Evolutionary conservation across 2,888 invertebrate species (phyloP).

Genomic region (Agrotis exclamationis): DNA sequence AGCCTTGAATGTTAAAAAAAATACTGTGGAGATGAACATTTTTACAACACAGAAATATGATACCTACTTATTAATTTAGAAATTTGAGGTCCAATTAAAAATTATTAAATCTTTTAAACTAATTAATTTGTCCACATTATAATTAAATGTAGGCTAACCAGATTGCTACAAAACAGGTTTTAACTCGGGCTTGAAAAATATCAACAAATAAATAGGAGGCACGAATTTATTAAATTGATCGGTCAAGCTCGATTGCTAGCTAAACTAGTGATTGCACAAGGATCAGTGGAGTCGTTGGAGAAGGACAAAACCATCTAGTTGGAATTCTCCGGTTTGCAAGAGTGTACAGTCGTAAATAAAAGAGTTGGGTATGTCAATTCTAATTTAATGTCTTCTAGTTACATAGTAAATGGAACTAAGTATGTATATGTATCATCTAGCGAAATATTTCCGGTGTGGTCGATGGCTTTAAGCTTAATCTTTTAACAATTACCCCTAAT

Average conservation of each 20-base stretch:
- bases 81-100: neutral
- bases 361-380: neutral
- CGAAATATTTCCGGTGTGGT: no score
- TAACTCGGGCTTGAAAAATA: conserved; percentile 2
- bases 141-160: conserved; percentile 35
- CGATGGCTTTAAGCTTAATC: no score
- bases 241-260: conserved; percentile 5
- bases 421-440: no score
- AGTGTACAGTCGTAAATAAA: conserved; percentile 44
- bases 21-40: neutral
- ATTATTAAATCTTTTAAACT: conserved; percentile 5
- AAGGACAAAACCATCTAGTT: conserved; percentile 48
- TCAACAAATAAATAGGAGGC: conserved; percentile 16
- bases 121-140: neutral
- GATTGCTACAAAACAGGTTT: conserved; percentile 39
- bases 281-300: conserved; percentile 22
- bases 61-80: neutral
- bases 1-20: conserved; percentile 45
- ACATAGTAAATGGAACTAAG: no score
- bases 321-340: conserved; percentile 24
- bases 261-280: conserved; percentile 52
- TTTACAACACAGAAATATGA: neutral
- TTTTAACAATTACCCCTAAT: no score
- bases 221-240: conserved; percentile 25
- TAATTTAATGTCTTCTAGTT: no score